Conservation (phyloP, 2,113 vertebrate genomes). For the Scytalopus superciliaris region DNA sequence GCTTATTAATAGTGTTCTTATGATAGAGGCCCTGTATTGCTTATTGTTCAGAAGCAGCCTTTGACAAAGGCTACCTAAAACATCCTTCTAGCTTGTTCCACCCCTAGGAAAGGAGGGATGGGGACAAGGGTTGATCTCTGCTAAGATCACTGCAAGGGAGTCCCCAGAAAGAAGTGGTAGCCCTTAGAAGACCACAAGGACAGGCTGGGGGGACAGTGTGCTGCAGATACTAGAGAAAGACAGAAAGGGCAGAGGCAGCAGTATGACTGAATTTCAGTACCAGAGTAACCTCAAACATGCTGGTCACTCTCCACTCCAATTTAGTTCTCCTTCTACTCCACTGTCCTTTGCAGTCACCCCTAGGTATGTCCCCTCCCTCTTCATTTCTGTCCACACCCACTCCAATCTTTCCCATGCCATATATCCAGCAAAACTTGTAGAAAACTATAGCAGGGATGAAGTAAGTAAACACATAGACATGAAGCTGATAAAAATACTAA, state of each 20-base stretch:
- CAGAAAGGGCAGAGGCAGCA: background rate
- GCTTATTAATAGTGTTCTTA: background rate
- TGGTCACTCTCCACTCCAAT: background rate
- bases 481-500: constrained; percentile 39
- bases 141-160: background rate
- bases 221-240: background rate
- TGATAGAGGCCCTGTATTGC: background rate
- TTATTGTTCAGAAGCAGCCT: background rate
- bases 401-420: background rate
- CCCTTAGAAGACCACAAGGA: background rate
- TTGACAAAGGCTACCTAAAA: background rate
- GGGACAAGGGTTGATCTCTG: background rate
- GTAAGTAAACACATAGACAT: constrained; percentile 20
- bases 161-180: background rate
- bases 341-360: background rate
- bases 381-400: background rate
- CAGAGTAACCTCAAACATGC: background rate
- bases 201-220: accelerated
- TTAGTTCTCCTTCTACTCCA: background rate
- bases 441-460: background rate
- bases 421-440: background rate
- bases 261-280: background rate
- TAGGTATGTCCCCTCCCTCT: background rate
- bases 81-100: background rate
- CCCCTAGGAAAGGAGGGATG: background rate